Percentiles rank a stretch among this genome's conserved stretches.
Evolutionary conservation across 2,888 invertebrate species (phyloP).

Genomic region (Drosophila melanocephala): DNA sequence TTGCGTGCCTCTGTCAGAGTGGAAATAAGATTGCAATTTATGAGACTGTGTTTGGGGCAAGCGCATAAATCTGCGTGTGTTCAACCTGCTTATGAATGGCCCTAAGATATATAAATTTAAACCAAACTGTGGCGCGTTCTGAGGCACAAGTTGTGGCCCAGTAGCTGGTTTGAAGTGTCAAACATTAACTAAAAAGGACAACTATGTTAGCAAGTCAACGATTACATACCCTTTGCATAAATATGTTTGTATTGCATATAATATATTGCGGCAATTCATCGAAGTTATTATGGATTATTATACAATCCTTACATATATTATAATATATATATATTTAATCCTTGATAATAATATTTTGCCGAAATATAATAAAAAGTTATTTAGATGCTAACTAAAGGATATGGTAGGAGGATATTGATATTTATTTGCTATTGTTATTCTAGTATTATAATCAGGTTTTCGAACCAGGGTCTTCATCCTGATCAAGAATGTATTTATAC

Average conservation of each 20-base stretch:
- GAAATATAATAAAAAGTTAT: not conserved
- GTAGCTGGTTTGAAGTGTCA: too few relatives aligned
- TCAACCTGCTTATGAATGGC: not conserved
- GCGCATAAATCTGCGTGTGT: not conserved
- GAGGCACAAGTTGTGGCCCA: not conserved
- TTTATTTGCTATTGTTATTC: not conserved
- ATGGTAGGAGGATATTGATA: not conserved
- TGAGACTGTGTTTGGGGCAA: slow-evolving; percentile 7
- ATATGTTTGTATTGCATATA: not conserved
- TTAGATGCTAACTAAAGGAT: not conserved
- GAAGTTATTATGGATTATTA: not conserved
- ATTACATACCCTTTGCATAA: not conserved
- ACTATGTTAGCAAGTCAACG: not conserved
- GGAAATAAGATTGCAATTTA: slow-evolving; percentile 33
- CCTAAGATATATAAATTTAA: not conserved
- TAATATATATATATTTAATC: not conserved
- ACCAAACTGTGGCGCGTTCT: not conserved
- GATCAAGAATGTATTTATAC: not conserved
- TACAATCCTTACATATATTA: not conserved
- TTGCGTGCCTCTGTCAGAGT: slow-evolving; percentile 87
- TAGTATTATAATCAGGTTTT: not conserved
- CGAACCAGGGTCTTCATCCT: not conserved
- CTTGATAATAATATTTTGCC: not conserved
- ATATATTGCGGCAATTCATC: not conserved
- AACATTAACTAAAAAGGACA: not conserved